Conservation (phyloP, 2,888 invertebrate genomes). For the Lasioglossum leucozonium region DNA sequence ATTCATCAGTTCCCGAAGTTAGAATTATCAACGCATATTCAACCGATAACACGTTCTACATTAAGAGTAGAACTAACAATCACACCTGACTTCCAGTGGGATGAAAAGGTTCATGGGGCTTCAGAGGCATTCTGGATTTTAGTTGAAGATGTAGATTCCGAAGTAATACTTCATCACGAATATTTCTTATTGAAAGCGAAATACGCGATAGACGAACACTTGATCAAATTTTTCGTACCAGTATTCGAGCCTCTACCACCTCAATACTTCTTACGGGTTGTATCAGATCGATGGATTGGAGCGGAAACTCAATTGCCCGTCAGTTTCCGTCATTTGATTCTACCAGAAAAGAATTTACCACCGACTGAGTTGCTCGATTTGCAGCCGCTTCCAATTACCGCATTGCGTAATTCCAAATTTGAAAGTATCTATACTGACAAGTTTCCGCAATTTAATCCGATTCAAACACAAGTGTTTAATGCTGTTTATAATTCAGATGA, state of each 20-base stretch:
- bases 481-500: conserved; percentile 99
- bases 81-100: conserved; percentile 99
- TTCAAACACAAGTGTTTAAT: conserved; percentile 99
- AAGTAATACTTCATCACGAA: conserved; percentile 96
- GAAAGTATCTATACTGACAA: conserved; percentile 94
- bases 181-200: conserved; percentile 96
- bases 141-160: conserved; percentile 94
- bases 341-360: conserved; percentile 99
- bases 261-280: conserved; percentile 97
- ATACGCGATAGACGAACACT: conserved; percentile 97
- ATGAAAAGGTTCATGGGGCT: conserved; percentile 94
- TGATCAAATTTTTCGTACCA: conserved; percentile 98
- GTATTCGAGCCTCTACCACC: conserved; percentile 99
- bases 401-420: conserved; percentile 93
- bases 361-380: conserved; percentile 98
- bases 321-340: conserved; percentile 97
- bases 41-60: conserved; percentile 97
- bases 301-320: conserved; percentile 98
- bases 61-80: conserved; percentile 98
- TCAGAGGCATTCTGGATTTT: conserved; percentile 96
- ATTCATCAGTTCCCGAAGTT: conserved; percentile 98
- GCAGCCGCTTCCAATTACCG: conserved; percentile 97
- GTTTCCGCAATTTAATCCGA: conserved; percentile 98
- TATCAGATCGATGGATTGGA: conserved; percentile 96
- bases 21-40: conserved; percentile 98